Base-by-base conservation (phyloP, 2,113 vertebrate genomes). In the Dendropsophus ebraccatus region DNA sequence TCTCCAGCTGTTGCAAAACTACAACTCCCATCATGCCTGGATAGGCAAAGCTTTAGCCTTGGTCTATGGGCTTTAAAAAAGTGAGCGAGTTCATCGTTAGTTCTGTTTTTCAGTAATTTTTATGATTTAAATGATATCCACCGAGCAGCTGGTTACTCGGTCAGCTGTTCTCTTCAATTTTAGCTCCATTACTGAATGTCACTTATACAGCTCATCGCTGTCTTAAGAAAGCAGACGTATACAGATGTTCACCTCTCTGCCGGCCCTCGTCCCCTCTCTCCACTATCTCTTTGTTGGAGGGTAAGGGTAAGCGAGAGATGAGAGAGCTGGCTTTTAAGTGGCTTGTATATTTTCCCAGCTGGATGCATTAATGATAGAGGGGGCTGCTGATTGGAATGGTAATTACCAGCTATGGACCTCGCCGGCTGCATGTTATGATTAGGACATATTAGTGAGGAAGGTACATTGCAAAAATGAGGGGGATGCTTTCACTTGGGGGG, bases 381-480 rank as follows among this genome's bases (percentile, higher is more conserved):
- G 91, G 88, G 85, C 85, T 87, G 84, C 88, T 91, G 90, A 89
- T 91, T 91, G 92, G 91, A 91, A 90, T 82, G 10, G 91, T 95
- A 95, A 95, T 95, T 94, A 94, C 92, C 91, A 88, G 88, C 88
- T 90, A 92, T 89, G 87, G 88, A 90, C 90, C 88, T 76, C 84
- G 58, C 91, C 91, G 93, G 93, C 95, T 93, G 91, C 89, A 87
- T 91, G 92, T 93, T 92, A 91, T 95, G 91, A 90, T 90, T 92
- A 91, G 88, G 90, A 77, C 87, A 90, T 89, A 92, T 92, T 93
- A 93, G 87, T 52, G 90, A 90, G 88, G 84, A 89, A 91, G 91
- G 92, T 90, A 86, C 67, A 85, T 91, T 87, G 90, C 21, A 54
- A 87, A 70, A 87, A 81, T 0, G 35, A 79, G 87, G 75, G 80